Conservation (phyloP, 2,113 vertebrate genomes). For the Guaruba guarouba region DNA sequence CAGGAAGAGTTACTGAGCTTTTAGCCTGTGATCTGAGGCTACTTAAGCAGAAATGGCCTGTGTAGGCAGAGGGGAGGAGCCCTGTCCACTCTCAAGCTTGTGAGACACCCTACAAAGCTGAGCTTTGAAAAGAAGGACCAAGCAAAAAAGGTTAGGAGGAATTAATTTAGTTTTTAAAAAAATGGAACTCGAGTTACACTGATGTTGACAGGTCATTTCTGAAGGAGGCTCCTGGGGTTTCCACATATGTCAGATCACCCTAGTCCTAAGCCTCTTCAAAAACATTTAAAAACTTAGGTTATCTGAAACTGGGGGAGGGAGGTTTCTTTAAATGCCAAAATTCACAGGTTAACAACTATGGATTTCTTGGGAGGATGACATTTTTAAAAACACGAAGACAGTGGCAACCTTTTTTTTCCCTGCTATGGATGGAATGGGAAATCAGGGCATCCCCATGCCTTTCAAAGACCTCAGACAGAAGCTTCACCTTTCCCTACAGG, state of each 20-base stretch:
- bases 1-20: background rate
- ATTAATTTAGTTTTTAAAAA: background rate
- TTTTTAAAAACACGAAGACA: background rate
- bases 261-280: background rate
- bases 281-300: background rate
- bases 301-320: background rate
- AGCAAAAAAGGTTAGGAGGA: background rate
- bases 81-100: background rate
- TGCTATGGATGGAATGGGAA: background rate
- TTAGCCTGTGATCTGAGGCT: background rate
- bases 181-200: background rate
- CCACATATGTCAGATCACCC: background rate
- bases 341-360: background rate
- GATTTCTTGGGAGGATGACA: background rate
- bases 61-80: background rate
- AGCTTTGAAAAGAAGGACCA: background rate
- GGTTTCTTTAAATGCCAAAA: background rate
- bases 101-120: background rate
- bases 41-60: background rate
- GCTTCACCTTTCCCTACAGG: background rate
- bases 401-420: background rate
- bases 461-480: background rate
- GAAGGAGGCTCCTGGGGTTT: background rate
- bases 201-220: background rate
- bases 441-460: accelerated